Evolutionary conservation across 2,888 invertebrate species (phyloP).

Genomic region (Drosophila prolongata): DNA sequence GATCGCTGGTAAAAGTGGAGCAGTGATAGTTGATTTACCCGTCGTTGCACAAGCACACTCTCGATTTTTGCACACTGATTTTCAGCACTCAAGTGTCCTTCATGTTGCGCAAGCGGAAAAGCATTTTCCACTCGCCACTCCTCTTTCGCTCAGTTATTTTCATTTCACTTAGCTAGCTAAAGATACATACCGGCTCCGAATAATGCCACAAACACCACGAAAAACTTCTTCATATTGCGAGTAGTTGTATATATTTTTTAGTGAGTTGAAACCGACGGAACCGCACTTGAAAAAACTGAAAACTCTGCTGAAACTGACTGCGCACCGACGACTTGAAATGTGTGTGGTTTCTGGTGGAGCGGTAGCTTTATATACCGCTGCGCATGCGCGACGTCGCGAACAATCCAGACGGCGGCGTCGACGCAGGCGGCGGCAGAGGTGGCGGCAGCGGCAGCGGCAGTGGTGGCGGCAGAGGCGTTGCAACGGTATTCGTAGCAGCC

Average conservation of each 20-base stretch:
- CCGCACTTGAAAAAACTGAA: conserved; percentile 71
- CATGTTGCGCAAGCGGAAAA: conserved; percentile 63
- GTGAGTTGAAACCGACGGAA: conserved; percentile 57
- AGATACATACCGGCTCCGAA: conserved; percentile 89
- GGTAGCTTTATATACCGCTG: conserved; percentile 85
- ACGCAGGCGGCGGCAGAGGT: conserved; percentile 17
- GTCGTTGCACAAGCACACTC: conserved; percentile 75
- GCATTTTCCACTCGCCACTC: conserved; percentile 33
- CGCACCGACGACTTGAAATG: conserved; percentile 84
- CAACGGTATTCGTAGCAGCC: conserved; percentile 74
- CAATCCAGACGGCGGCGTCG: conserved; percentile 66
- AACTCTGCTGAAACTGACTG: conserved; percentile 58
- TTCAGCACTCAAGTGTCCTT: conserved; percentile 67
- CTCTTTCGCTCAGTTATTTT: conserved; percentile 2
- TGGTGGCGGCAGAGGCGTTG: conserved; percentile 32
- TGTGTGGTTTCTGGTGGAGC: conserved; percentile 84
- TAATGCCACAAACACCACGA: conserved; percentile 87
- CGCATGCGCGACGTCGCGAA: conserved; percentile 81
- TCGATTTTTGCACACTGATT: conserved; percentile 57
- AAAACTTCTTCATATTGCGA: conserved; percentile 84
- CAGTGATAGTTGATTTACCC: conserved; percentile 74
- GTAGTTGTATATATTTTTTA: conserved; percentile 40
- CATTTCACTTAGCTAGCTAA: conserved; percentile 58
- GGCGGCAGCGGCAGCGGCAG: neutral
- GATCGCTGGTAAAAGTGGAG: conserved; percentile 65